Conservation (phyloP, 1,140 invertebrate species). For the Ceratoteleas bidentatus region DNA sequence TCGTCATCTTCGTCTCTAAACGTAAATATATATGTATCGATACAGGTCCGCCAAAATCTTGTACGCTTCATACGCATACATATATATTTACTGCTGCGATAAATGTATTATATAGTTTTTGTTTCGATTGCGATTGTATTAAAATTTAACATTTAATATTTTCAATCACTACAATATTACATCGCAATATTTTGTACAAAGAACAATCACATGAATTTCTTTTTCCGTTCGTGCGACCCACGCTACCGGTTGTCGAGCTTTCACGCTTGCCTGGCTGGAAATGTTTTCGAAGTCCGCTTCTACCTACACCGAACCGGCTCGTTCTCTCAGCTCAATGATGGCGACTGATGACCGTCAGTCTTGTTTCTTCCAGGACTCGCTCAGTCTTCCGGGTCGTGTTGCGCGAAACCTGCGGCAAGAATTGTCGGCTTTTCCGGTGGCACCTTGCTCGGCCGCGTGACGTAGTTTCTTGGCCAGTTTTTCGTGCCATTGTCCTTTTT, state of each 20-base stretch:
- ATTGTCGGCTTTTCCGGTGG: slow-evolving; percentile 69
- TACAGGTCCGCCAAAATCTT: slow-evolving; percentile 43
- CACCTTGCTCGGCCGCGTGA: slow-evolving; percentile 44
- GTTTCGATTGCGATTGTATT: slow-evolving; percentile 80
- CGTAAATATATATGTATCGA: slow-evolving; percentile 70
- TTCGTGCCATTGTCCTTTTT: slow-evolving; percentile 61
- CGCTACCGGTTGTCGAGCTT: slow-evolving; percentile 64
- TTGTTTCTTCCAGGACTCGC: slow-evolving; percentile 42
- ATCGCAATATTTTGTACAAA: slow-evolving; percentile 82
- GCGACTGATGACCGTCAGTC: slow-evolving; percentile 54
- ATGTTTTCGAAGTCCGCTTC: slow-evolving; percentile 51
- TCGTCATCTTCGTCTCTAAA: slow-evolving; percentile 56
- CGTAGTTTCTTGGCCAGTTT: slow-evolving; percentile 44
- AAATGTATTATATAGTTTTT: slow-evolving; percentile 72
- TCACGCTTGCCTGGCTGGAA: slow-evolving; percentile 49
- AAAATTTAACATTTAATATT: slow-evolving; percentile 82
- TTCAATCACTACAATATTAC: slow-evolving; percentile 82
- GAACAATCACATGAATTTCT: slow-evolving; percentile 82
- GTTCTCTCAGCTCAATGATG: slow-evolving; percentile 36
- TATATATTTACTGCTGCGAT: slow-evolving; percentile 69
- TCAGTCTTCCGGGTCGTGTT: slow-evolving; percentile 64
- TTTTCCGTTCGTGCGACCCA: slow-evolving; percentile 61
- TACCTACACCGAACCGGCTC: slow-evolving; percentile 36
- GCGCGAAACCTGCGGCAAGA: slow-evolving; percentile 67
- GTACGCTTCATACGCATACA: slow-evolving; percentile 58